phyloP scores from a whole-genome alignment of 37 sponge, comb jelly and placozoan species.

The Bolinopsis microptera region DNA sequence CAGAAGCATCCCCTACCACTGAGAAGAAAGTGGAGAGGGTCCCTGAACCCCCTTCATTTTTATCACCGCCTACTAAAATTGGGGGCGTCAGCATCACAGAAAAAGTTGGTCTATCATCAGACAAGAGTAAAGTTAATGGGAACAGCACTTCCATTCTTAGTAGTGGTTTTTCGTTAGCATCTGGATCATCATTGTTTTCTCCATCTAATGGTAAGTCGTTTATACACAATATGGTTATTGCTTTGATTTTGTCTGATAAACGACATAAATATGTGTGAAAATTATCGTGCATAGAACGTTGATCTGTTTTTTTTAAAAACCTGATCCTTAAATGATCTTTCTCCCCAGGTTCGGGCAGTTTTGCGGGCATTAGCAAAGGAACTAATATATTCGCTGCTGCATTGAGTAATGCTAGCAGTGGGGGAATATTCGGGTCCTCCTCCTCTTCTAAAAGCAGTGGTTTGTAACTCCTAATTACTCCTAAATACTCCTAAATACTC shows the following conservation, averaged over 20 bases:
- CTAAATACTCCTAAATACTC: neutral
- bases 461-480: no score
- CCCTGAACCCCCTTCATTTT: neutral
- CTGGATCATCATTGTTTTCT: neutral
- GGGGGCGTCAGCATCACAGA: neutral
- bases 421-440: slow-evolving; percentile 9
- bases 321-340: no score
- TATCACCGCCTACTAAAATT: slow-evolving; percentile 1
- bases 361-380: neutral
- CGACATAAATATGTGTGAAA: no score
- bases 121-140: neutral
- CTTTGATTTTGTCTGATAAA: no score
- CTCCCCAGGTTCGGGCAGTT: neutral
- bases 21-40: neutral
- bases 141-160: neutral
- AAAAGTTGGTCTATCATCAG: neutral
- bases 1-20: neutral
- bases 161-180: slow-evolving; percentile 30
- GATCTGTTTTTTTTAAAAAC: no score
- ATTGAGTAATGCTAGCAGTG: neutral
- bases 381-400: slow-evolving; percentile 54
- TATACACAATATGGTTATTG: no score
- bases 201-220: neutral
- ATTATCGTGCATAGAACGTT: no score
- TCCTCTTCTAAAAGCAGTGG: neutral